Conservation (phyloP, 2,113 vertebrate genomes). For the Benitochromis conjunctus region DNA sequence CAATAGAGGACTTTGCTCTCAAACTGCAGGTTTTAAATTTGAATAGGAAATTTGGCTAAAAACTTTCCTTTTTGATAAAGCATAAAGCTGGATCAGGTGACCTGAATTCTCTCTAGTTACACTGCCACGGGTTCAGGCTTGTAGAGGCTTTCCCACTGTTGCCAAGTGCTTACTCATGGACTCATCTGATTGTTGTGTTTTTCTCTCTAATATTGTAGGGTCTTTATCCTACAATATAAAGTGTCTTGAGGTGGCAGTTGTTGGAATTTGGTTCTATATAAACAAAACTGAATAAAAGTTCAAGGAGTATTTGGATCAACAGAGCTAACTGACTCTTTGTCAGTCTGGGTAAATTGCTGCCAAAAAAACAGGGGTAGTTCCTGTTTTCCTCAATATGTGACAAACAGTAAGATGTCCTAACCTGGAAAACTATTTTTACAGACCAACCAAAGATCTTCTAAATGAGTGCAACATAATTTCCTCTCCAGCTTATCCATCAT, state of each 20-base stretch:
- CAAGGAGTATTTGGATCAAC: neutral
- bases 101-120: neutral
- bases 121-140: neutral
- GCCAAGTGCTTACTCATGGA: neutral
- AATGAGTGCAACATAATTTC: neutral
- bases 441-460: neutral
- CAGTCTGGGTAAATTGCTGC: neutral
- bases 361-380: neutral
- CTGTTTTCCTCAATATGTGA: neutral
- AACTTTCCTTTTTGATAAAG: neutral
- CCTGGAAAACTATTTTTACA: neutral
- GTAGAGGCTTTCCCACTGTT: neutral
- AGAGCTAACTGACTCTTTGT: neutral
- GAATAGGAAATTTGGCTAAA: neutral
- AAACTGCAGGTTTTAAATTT: neutral
- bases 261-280: neutral
- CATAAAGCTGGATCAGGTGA: neutral
- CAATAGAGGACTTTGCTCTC: neutral
- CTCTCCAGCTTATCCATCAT: neutral
- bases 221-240: neutral
- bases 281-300: neutral
- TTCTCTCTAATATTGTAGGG: neutral
- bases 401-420: neutral
- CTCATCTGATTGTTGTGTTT: neutral
- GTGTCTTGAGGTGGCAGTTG: neutral